Evolutionary conservation across 2,113 vertebrate genomes (phyloP), one percentile per base, ranked within the genome.

Genomic region (Arizona elegans): DNA sequence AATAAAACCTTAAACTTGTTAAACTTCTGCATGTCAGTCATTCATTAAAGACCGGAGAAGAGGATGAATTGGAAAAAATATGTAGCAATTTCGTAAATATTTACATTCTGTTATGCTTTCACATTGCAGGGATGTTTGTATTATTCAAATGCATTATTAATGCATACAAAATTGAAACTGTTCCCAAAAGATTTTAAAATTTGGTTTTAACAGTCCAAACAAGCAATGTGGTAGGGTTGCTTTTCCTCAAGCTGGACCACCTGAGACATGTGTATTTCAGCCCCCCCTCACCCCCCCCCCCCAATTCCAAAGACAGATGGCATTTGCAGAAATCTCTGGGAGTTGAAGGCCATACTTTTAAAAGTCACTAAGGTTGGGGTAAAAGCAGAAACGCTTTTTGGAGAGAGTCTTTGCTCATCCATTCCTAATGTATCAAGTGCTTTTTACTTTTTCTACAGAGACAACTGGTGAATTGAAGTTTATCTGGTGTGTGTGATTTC

Each of bases 231-330:
- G 17, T 43, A 43, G 17, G 33, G 33, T 38, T 43, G 75, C 75
- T 81, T 81, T 81, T 43, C 17, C 33, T 81, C 17, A 81, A 81
- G 7, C 75, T 1, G 0, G 33, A 43, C 8, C 33, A 21, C 15
- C 33, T 1, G 33, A 81, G 17, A 81, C 7, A 33, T 38, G 17
- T 33, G 6, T 21, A 81, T 81, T 81, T 81, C 33, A 43, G n/a
- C 70, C 15, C 2, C 13, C 2, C 9, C 8, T 0, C 8, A 8
- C 62, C 11, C 6, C 9, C 8, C 0, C 8, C 23, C 62, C 11
- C 6, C 15, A 19, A 33, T 75, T 38, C 70, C n/a, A 75, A 75
- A 33, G n/a, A 81, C 70, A 81, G 70, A 38, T 81, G 33, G 75
- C 75, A 7, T 43, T 81, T 70, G 29, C 29, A n/a, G 65, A n/a